Evolutionary conservation across 2,797 vertebrate genomes (phyloP), one percentile per base, ranked within the genome.

Genomic region (Artibeus lituratus): DNA sequence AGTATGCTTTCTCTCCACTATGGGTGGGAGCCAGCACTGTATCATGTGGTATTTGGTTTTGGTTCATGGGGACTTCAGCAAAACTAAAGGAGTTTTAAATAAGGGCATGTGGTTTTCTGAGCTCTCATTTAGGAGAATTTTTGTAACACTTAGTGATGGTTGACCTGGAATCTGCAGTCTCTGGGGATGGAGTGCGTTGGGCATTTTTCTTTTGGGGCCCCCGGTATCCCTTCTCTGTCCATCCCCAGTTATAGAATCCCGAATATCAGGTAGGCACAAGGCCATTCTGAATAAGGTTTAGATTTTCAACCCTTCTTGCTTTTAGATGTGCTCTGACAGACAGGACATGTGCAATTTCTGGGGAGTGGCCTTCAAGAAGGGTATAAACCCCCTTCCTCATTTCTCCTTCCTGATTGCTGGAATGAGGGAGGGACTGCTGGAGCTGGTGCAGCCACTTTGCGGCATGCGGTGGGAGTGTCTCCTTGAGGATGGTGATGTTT

Each of bases 61-160:
- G 78, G 51, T 29, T 91, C 69, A 91, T 44, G 57, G 80, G 37
- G 91, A 77, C 15, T 32, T 87, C 19, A 39, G 44, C 19, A 70
- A 47, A 19, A 82, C 18, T 73, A 32, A 92, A 92, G 39, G 18
- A 42, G 26, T 39, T 91, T 93, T 26, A 22, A 69, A 84, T 70
- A 74, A 97, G 95, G 65, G 57, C 12, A 12, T 51, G 59, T 55
- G 70, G 19, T 57, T 95, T 93, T 91, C 37, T 85, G 32, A 91
- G 47, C 73, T 85, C 35, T 51, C 21, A 55, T 21, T 82, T 62
- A 82, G 24, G 59, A 62, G 62, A 9, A 39, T 14, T 70, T 85
- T 94, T 39, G 19, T 85, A 57, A 72, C 59, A 29, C 5, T 47
- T 44, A 49, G 49, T 49, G 73, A 85, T 24, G 16, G 59, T 4